Percentiles rank a stretch among this genome's conserved stretches.
phyloP scores from a whole-genome alignment of 2,888 invertebrate genomes.

The Lottia scabra region DNA sequence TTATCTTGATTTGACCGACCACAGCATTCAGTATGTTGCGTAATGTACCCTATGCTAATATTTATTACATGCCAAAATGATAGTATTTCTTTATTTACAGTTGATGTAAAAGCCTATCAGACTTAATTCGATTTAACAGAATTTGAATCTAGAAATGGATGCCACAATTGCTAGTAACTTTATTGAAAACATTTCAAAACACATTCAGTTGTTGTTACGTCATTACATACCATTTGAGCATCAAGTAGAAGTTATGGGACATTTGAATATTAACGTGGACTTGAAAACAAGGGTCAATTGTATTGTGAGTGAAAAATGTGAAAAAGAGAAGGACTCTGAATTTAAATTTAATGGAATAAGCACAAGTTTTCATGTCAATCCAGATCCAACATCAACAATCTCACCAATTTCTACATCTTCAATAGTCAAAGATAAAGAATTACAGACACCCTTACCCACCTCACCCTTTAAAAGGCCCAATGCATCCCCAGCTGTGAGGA shows the following conservation, averaged over 20 bases:
- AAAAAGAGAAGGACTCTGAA: not conserved
- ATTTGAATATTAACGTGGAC: not conserved
- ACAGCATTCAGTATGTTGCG: too few relatives aligned
- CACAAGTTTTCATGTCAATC: not conserved
- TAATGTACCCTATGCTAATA: too few relatives aligned
- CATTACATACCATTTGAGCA: not conserved
- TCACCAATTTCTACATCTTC: not conserved
- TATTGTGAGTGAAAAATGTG: not conserved
- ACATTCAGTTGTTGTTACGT: not conserved
- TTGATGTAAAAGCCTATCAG: too few relatives aligned
- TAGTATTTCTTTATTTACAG: too few relatives aligned
- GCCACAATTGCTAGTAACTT: not conserved
- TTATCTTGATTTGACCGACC: too few relatives aligned
- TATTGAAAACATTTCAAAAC: not conserved
- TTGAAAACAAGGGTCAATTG: not conserved
- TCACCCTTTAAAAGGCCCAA: not conserved
- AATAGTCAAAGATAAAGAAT: not conserved
- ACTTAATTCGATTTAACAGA: too few relatives aligned
- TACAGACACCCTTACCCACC: not conserved
- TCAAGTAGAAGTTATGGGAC: conserved; percentile 1
- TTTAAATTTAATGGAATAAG: not conserved
- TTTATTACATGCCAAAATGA: too few relatives aligned
- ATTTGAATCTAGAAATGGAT: not conserved
- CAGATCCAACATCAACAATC: too few relatives aligned
- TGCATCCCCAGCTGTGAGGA: not conserved